A percentile compares a stretch with the other conserved stretches of the same genome.
Evolutionary conservation across 2,797 vertebrate species (phyloP).

Genomic region (Microchirus variegatus): DNA sequence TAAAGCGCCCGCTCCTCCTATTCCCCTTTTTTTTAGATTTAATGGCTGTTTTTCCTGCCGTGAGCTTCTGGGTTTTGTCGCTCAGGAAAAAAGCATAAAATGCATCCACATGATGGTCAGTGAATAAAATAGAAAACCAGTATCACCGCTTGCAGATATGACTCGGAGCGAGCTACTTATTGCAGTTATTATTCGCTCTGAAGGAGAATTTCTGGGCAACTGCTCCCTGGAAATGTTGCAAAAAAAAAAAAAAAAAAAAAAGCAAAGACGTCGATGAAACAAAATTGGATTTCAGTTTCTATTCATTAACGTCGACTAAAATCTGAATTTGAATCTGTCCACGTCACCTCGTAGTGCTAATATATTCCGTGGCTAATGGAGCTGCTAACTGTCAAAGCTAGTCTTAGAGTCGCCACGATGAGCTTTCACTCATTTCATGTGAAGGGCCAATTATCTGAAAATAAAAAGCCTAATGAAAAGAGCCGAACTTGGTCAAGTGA

Average conservation of each 20-base stretch:
- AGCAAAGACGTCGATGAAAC: too few species aligned
- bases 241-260: too few species aligned
- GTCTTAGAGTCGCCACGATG: slow-evolving; percentile 67
- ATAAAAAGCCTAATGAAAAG: slow-evolving; percentile 71
- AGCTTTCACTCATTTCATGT: slow-evolving; percentile 77
- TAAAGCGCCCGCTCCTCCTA: background rate
- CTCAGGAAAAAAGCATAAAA: background rate
- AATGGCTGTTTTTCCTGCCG: slow-evolving; percentile 16
- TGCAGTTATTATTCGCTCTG: too few species aligned
- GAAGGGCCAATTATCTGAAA: slow-evolving; percentile 83
- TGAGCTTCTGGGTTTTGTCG: background rate
- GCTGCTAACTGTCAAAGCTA: slow-evolving; percentile 64
- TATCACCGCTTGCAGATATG: background rate
- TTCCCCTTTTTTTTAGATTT: slow-evolving; percentile 10
- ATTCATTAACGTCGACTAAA: slow-evolving; percentile 28
- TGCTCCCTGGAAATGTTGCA: too few species aligned
- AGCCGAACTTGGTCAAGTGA: slow-evolving; percentile 67
- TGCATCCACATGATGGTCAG: slow-evolving; percentile 4
- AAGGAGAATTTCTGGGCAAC: too few species aligned
- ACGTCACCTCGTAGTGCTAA: slow-evolving; percentile 68
- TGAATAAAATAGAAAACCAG: background rate
- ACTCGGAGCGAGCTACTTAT: too few species aligned
- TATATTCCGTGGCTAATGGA: slow-evolving; percentile 78
- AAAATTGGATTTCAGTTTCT: too few species aligned
- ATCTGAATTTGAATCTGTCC: slow-evolving; percentile 65